phyloP scores from a whole-genome alignment of 2,888 invertebrate genomes.

The Cerastoderma edule region DNA sequence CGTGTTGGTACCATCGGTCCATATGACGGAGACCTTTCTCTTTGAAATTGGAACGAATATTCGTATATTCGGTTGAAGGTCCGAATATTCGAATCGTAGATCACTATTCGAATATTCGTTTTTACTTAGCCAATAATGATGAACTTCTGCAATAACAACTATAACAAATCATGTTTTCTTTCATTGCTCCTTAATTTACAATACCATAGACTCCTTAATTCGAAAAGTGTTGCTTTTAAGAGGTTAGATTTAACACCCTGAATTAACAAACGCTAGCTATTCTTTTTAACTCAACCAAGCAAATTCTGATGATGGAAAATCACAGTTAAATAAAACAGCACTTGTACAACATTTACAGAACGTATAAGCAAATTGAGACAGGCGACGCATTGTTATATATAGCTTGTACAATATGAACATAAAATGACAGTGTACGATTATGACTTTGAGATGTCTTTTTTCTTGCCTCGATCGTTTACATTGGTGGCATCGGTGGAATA shows the following conservation, averaged over 20 bases:
- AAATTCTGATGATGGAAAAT: too few species aligned
- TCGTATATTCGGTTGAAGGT: background rate
- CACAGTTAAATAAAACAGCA: too few species aligned
- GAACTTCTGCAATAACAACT: background rate
- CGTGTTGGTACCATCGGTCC: background rate
- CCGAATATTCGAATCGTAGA: background rate
- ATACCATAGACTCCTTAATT: too few species aligned
- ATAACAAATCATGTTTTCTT: background rate
- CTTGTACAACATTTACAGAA: too few species aligned
- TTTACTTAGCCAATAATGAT: background rate
- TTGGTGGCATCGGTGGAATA: background rate
- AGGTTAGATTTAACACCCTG: too few species aligned
- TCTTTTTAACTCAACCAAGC: too few species aligned
- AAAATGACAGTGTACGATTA: background rate
- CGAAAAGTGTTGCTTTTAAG: too few species aligned
- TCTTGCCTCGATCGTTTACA: background rate
- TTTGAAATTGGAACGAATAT: background rate
- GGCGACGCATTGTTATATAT: background rate
- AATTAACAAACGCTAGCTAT: too few species aligned
- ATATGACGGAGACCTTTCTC: background rate
- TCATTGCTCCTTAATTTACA: background rate
- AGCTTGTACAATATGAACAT: background rate
- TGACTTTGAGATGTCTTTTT: background rate
- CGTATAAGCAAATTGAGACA: too few species aligned
- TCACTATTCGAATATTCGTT: background rate